phyloP scores from a whole-genome alignment of 2,797 vertebrate species.

The Petrocephalus sullivani region DNA sequence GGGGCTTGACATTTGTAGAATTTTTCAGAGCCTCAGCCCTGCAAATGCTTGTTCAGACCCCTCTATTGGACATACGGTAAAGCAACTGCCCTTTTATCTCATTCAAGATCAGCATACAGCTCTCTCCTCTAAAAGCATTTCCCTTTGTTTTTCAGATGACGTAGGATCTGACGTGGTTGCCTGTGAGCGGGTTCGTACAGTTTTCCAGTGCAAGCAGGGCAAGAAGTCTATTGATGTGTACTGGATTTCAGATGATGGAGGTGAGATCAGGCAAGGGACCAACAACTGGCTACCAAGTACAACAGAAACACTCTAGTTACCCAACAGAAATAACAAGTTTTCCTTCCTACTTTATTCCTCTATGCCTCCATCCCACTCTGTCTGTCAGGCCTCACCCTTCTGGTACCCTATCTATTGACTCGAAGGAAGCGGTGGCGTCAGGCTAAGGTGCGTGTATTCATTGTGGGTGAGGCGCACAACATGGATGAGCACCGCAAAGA shows the following conservation, averaged over 20 bases:
- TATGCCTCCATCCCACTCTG: background rate
- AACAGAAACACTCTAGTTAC: background rate
- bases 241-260: conserved; percentile 70
- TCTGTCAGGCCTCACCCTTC: conserved; percentile 62
- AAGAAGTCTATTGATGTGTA: conserved; percentile 65
- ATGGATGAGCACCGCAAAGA: conserved; percentile 59
- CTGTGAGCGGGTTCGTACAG: conserved; percentile 48
- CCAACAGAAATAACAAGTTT: background rate
- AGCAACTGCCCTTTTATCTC: background rate
- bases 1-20: background rate
- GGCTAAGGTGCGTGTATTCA: conserved; percentile 61
- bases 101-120: background rate
- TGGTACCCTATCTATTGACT: conserved; percentile 69
- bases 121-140: background rate
- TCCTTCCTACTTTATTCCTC: background rate
- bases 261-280: conserved; percentile 35
- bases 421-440: conserved; percentile 58
- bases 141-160: conserved; percentile 23
- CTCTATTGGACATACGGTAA: background rate
- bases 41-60: background rate
- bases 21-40: background rate
- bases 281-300: background rate
- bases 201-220: conserved; percentile 64
- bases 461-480: conserved; percentile 55
- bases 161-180: conserved; percentile 27